Conservation (phyloP, 53 echinoderm and acorn worm species). For the Holothuria leucospilota region DNA sequence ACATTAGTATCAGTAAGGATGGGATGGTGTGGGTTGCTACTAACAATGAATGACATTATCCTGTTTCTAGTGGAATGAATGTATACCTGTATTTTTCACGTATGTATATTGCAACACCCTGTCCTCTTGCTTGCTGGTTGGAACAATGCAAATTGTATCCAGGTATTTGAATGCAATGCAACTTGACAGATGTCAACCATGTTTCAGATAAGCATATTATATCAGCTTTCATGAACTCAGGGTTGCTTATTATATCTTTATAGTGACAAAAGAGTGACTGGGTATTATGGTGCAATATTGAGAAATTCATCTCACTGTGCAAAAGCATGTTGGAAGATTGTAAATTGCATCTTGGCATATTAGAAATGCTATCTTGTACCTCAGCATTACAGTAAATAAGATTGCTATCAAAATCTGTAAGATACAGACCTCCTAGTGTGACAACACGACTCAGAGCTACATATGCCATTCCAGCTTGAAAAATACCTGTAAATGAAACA, state of each 20-base stretch:
- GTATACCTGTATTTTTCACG: not conserved
- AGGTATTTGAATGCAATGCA: not conserved
- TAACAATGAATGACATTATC: slow-evolving; percentile 2
- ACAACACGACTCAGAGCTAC: no score
- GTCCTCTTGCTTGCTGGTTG: not conserved
- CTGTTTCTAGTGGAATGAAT: not conserved
- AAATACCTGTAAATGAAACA: no score
- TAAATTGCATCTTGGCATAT: no score
- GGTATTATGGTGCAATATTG: slow-evolving; percentile 27
- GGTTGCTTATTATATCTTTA: slow-evolving; percentile 19
- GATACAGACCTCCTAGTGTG: no score
- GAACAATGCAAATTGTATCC: slow-evolving; percentile 30
- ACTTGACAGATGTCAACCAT: not conserved
- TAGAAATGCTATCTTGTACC: no score
- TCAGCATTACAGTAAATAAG: no score
- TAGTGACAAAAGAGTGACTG: slow-evolving; percentile 28
- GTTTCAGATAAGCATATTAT: slow-evolving; percentile 25
- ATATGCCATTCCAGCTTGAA: no score
- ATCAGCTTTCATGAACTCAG: slow-evolving; percentile 27
- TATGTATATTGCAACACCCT: slow-evolving; percentile 33
- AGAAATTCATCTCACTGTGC: no score
- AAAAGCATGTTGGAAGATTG: no score
- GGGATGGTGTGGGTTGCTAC: not conserved
- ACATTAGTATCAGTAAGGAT: slow-evolving; percentile 4
- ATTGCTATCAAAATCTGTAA: no score